Conservation (phyloP, 2,113 vertebrate species). For the Spheniscus mendiculus region DNA sequence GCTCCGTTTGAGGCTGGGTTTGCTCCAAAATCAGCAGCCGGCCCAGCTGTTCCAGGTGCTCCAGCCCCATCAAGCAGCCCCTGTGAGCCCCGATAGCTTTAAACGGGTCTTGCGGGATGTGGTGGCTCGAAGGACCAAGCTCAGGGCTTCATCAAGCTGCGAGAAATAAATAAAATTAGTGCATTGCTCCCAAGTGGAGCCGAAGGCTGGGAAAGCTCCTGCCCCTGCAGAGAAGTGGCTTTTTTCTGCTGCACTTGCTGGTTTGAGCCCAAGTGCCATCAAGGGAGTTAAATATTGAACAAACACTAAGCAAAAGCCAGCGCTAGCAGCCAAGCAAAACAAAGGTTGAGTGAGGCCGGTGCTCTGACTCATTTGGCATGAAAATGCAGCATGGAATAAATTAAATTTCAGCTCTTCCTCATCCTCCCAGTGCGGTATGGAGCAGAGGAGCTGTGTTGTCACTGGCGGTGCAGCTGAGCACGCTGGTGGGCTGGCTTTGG, state of each 20-base stretch:
- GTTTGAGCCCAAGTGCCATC: neutral
- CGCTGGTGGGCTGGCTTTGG: neutral
- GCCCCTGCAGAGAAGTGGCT: neutral
- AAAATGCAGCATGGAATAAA: slow-evolving; percentile 4
- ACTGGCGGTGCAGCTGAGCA: fast-evolving
- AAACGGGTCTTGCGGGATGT: fast-evolving
- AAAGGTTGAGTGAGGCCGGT: neutral
- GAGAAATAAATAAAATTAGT: neutral
- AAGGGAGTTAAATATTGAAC: slow-evolving; percentile 31
- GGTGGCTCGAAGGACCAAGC: neutral
- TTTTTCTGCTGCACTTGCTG: slow-evolving; percentile 10
- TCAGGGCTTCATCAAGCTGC: neutral
- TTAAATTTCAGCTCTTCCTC: neutral
- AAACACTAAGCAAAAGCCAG: neutral
- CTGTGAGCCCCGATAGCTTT: fast-evolving
- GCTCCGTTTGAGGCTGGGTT: neutral
- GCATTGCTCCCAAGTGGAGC: fast-evolving
- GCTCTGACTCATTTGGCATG: slow-evolving; percentile 53
- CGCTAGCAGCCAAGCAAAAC: slow-evolving; percentile 23
- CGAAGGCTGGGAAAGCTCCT: neutral
- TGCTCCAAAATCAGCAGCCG: neutral
- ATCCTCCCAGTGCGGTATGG: fast-evolving
- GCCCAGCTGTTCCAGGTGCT: fast-evolving
- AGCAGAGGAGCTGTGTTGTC: neutral
- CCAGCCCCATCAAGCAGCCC: fast-evolving